These are phyloP conservation scores for Cairina moschata DNA, from an alignment of 2,113 vertebrate genomes.

Conservation along the genomic window DNA sequence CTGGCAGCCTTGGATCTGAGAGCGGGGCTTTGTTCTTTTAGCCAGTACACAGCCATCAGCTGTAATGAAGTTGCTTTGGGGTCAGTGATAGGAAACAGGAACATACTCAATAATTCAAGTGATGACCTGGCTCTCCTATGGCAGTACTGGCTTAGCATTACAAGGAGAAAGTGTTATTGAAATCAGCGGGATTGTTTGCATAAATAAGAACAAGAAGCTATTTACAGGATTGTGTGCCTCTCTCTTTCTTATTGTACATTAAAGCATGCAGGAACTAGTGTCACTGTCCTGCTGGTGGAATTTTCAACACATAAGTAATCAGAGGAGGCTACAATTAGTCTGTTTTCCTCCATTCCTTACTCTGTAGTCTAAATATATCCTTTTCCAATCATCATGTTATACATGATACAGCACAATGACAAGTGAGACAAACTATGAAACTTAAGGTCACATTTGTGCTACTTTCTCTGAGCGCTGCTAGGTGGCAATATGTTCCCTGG, in stretches of 20 bases:
- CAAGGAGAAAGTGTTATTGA: background rate
- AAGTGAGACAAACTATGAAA: background rate
- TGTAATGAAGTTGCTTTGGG: background rate
- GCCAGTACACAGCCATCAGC: fast-evolving
- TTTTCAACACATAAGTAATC: background rate
- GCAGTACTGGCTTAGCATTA: background rate
- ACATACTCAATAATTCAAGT: background rate
- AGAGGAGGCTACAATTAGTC: background rate
- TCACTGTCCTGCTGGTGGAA: background rate
- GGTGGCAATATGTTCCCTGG: conserved; percentile 60
- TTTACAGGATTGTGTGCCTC: fast-evolving
- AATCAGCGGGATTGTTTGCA: background rate
- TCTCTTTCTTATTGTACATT: background rate
- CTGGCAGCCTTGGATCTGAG: background rate
- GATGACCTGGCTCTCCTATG: background rate
- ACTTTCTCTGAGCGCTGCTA: conserved; percentile 31
- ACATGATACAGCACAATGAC: background rate
- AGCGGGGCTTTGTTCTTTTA: background rate
- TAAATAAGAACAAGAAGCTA: background rate
- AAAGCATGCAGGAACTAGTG: background rate
- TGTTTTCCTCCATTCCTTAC: background rate
- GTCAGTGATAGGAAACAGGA: background rate
- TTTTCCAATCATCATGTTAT: background rate
- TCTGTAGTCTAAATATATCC: background rate
- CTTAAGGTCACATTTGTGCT: background rate